Percentiles rank a stretch among this genome's conserved stretches.
Conservation (phyloP, 2,797 vertebrate genomes). For the Antennarius maculatus region DNA sequence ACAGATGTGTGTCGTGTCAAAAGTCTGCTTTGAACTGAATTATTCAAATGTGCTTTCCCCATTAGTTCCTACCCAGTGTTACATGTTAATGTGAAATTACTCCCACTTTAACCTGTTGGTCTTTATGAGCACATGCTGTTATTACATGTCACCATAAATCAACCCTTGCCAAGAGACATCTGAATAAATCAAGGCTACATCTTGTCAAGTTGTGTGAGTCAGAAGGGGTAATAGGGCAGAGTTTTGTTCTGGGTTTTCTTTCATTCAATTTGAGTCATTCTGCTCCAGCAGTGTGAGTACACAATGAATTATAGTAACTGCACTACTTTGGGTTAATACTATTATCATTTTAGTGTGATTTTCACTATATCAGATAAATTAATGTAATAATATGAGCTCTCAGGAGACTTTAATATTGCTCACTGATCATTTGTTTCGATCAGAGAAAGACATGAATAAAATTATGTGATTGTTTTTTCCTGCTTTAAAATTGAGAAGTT, state of each 20-base stretch:
- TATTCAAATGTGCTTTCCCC: conserved; percentile 66
- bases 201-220: conserved; percentile 36
- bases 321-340: conserved; percentile 7
- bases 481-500: too few relatives aligned
- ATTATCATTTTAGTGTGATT: conserved; percentile 15
- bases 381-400: too few relatives aligned
- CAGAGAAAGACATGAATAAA: too few relatives aligned
- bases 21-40: conserved; percentile 62
- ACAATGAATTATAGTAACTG: conserved; percentile 2
- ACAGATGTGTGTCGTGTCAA: conserved; percentile 19
- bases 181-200: conserved; percentile 42
- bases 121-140: conserved; percentile 44
- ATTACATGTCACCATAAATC: conserved; percentile 41
- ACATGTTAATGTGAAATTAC: conserved; percentile 73
- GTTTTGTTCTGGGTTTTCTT: conserved; percentile 16
- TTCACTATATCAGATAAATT: neutral
- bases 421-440: too few relatives aligned
- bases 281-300: conserved; percentile 24
- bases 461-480: too few relatives aligned
- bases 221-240: neutral
- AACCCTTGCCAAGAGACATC: conserved; percentile 34
- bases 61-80: conserved; percentile 67
- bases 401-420: too few relatives aligned
- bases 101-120: conserved; percentile 61
- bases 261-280: conserved; percentile 9